phyloP scores from a whole-genome alignment of 2,888 invertebrate species.

The Leptinotarsa rubiginosa region DNA sequence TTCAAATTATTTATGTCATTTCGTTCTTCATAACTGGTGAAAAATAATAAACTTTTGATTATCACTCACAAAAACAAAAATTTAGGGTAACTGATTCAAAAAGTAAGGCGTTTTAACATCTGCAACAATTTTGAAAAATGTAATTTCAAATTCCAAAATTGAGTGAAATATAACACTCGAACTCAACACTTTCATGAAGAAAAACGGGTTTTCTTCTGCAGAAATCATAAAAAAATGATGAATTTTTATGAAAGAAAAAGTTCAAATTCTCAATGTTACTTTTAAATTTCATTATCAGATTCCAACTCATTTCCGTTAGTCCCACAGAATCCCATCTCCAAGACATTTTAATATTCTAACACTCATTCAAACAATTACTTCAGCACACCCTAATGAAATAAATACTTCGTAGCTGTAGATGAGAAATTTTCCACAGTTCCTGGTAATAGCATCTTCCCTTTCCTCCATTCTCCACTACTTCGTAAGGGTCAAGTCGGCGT shows the following conservation, averaged over 20 bases:
- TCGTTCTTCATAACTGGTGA: too few species aligned
- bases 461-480: slow-evolving; percentile 48
- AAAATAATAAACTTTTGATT: too few species aligned
- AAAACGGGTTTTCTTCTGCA: too few species aligned
- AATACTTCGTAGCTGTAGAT: slow-evolving; percentile 21
- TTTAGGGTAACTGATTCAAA: too few species aligned
- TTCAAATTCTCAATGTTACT: too few species aligned
- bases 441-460: slow-evolving; percentile 38
- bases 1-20: too few species aligned
- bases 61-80: too few species aligned
- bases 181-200: too few species aligned
- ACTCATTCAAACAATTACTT: neutral
- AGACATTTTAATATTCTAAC: neutral
- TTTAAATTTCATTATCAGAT: too few species aligned
- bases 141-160: neutral
- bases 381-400: slow-evolving; percentile 24
- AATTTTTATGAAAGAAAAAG: too few species aligned
- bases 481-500: slow-evolving; percentile 56
- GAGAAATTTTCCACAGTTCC: slow-evolving; percentile 30
- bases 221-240: too few species aligned
- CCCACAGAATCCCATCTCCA: neutral
- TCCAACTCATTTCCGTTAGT: neutral
- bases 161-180: too few species aligned
- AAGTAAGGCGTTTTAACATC: neutral
- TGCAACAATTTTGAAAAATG: neutral